These are phyloP conservation scores for Chrysochloris asiatica DNA, from an alignment of 2,113 vertebrate species.

Conservation along the genomic window DNA sequence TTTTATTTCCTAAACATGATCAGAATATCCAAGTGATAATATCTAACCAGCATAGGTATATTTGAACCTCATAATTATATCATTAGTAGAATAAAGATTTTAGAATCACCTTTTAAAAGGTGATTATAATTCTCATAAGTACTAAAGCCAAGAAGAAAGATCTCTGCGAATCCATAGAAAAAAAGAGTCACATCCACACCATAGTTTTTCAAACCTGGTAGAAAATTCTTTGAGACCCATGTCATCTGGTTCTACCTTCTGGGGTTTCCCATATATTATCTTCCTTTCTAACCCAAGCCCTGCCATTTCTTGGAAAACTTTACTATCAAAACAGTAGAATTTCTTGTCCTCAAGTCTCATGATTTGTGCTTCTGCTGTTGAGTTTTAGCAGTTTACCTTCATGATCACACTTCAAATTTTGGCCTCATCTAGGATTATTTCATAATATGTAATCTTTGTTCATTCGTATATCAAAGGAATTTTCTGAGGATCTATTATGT, in stretches of 20 bases:
- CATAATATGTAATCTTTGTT: background rate
- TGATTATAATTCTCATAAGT: background rate
- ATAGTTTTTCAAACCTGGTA: conserved; percentile 27
- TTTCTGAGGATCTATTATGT: background rate
- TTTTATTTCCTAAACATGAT: conserved; percentile 6
- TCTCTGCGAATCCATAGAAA: too few species aligned
- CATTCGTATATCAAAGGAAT: background rate
- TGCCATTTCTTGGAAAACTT: background rate
- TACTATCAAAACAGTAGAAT: background rate
- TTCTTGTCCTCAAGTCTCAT: conserved; percentile 12
- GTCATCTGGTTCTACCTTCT: background rate
- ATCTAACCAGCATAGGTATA: background rate
- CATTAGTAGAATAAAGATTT: background rate
- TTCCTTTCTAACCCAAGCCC: background rate
- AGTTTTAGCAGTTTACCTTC: background rate
- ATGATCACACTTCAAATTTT: background rate
- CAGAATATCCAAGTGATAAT: conserved; percentile 17
- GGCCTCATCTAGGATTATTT: background rate
- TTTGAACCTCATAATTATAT: background rate
- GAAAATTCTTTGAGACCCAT: background rate
- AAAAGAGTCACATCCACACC: background rate
- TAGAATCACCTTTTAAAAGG: background rate
- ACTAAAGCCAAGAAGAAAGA: background rate
- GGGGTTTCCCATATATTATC: background rate
- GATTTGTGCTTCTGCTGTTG: background rate